Conservation (phyloP, 2,797 vertebrate genomes). For the Crenichthys baileyi region DNA sequence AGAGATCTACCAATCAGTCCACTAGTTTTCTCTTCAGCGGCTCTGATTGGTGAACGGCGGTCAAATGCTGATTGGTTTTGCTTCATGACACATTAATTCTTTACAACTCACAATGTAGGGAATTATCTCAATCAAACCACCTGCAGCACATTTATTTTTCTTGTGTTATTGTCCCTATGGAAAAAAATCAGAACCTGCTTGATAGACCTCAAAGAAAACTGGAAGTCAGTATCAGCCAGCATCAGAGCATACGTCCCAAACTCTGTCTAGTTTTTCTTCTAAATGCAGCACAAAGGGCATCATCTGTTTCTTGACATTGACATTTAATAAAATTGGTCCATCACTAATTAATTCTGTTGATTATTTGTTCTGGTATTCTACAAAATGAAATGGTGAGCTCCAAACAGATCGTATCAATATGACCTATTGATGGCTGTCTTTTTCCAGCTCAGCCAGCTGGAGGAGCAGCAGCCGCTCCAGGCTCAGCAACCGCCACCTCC, state of each 20-base stretch:
- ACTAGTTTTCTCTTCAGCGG: neutral
- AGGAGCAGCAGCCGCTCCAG: constrained; percentile 62
- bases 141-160: neutral
- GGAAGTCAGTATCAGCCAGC: neutral
- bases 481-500: constrained; percentile 23
- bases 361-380: neutral
- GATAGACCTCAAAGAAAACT: neutral
- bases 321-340: neutral
- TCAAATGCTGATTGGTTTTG: neutral
- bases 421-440: neutral
- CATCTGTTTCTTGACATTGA: neutral
- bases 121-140: neutral
- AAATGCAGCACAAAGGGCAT: neutral
- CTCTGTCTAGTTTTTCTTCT: neutral
- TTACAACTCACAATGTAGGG: neutral
- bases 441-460: constrained; percentile 72
- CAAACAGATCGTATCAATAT: neutral
- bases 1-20: neutral
- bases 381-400: too few relatives aligned
- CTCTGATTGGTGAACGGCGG: neutral
- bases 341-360: too few relatives aligned
- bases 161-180: neutral
- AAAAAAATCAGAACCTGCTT: neutral
- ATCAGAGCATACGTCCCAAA: too few relatives aligned
- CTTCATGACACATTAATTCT: too few relatives aligned